Conservation (phyloP, 2,113 vertebrate genomes). For the Oncorhynchus mykiss region DNA sequence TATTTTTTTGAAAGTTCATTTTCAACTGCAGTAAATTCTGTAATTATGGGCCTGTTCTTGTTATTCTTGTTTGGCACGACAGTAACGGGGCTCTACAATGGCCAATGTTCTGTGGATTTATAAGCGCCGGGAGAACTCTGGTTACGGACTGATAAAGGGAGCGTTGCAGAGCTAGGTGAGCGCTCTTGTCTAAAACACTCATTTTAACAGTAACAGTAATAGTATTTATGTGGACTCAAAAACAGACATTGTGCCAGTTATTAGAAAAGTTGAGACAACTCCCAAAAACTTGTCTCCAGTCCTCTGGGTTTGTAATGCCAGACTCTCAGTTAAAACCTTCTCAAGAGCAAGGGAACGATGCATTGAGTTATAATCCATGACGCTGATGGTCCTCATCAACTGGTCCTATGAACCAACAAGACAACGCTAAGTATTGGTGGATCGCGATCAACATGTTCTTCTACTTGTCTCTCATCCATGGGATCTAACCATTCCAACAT, state of each 20-base stretch:
- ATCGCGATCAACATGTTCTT: not conserved
- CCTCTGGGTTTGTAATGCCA: slow-evolving; percentile 43
- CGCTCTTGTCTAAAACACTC: slow-evolving; percentile 53
- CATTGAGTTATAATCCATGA: not conserved
- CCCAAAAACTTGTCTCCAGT: slow-evolving; percentile 58
- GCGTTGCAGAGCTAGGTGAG: slow-evolving; percentile 53
- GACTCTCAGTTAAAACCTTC: slow-evolving; percentile 7
- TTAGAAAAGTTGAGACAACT: slow-evolving; percentile 66
- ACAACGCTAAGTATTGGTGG: not conserved
- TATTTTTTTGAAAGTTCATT: slow-evolving; percentile 57
- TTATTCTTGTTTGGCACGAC: slow-evolving; percentile 65
- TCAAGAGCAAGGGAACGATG: not conserved
- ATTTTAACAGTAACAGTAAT: slow-evolving; percentile 65
- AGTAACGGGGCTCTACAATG: slow-evolving; percentile 57
- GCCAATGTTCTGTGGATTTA: slow-evolving; percentile 66
- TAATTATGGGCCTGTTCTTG: slow-evolving; percentile 68
- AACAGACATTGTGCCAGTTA: slow-evolving; percentile 57
- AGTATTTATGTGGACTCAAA: slow-evolving; percentile 63
- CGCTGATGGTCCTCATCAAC: not conserved
- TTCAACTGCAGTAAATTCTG: slow-evolving; percentile 68
- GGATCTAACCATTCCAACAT: not conserved
- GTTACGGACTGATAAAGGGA: slow-evolving; percentile 70
- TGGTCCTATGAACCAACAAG: not conserved
- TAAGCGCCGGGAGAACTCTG: slow-evolving; percentile 65
- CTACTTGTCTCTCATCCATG: no score